A percentile compares a stretch with the other conserved stretches of the same genome.
Evolutionary conservation across 64 coral and sea anemone genomes (phyloP).

Genomic region (Pocillopora verrucosa): DNA sequence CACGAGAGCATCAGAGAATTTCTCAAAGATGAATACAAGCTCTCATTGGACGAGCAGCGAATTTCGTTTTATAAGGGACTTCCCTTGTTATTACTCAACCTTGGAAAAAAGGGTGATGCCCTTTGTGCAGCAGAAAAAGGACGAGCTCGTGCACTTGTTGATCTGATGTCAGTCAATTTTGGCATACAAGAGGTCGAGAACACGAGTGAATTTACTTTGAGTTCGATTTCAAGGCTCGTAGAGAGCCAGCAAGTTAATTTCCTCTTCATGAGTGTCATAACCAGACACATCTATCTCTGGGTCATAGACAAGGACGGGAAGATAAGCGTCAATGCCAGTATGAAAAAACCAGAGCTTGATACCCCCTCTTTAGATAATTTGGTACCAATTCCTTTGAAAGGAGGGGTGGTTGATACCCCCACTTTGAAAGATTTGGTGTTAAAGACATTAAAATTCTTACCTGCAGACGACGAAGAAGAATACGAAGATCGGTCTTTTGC

Average conservation of each 20-base stretch:
- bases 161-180: neutral
- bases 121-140: neutral
- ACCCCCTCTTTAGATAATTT: neutral
- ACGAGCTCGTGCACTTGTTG: neutral
- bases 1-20: neutral
- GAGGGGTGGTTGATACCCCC: neutral
- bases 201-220: neutral
- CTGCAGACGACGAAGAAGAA: slow-evolving; percentile 17
- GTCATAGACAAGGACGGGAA: neutral
- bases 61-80: neutral
- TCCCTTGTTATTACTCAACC: neutral
- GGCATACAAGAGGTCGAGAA: neutral
- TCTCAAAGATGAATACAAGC: neutral
- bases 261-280: neutral
- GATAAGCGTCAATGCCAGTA: neutral
- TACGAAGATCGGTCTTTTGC: slow-evolving; percentile 18
- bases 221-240: neutral
- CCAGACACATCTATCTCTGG: neutral
- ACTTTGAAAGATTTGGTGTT: slow-evolving; percentile 3
- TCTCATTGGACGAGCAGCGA: neutral
- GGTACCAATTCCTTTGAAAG: neutral
- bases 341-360: neutral
- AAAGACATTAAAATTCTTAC: slow-evolving; percentile 4
- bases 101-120: neutral
- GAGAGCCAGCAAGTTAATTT: neutral